A percentile compares a stretch with the other conserved stretches of the same genome.
phyloP scores from a whole-genome alignment of 2,113 vertebrate genomes.

The Rhinogobius similis region DNA sequence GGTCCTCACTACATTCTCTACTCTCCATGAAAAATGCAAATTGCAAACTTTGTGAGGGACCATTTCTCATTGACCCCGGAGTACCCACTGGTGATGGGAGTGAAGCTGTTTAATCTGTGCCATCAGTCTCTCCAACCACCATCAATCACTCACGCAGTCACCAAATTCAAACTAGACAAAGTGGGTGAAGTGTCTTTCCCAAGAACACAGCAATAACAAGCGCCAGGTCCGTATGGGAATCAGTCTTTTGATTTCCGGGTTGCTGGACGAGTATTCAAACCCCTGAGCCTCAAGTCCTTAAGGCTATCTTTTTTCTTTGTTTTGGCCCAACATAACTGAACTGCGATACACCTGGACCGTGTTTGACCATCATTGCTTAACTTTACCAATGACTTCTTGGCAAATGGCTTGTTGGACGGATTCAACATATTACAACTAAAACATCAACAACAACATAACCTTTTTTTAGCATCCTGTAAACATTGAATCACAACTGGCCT shows the following conservation, averaged over 20 bases:
- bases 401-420: slow-evolving; percentile 5
- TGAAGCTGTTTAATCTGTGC: neutral
- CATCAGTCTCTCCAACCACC: too few relatives aligned
- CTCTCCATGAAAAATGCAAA: too few relatives aligned
- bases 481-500: slow-evolving; percentile 18
- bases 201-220: neutral
- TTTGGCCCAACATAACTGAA: too few relatives aligned
- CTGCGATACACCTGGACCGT: too few relatives aligned
- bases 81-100: neutral
- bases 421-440: neutral
- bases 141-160: neutral
- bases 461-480: too few relatives aligned
- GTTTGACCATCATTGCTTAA: too few relatives aligned
- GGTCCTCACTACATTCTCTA: too few relatives aligned
- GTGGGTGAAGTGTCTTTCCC: neutral
- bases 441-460: neutral
- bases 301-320: neutral
- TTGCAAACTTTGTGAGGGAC: too few relatives aligned
- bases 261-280: neutral
- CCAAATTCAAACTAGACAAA: neutral
- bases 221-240: neutral
- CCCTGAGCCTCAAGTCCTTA: neutral
- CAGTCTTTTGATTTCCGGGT: neutral
- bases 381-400: too few relatives aligned
- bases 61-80: neutral